Percentiles rank a stretch among this genome's conserved stretches.
Evolutionary conservation across 2,888 invertebrate species (phyloP).

Genomic region (Drosophila robusta): DNA sequence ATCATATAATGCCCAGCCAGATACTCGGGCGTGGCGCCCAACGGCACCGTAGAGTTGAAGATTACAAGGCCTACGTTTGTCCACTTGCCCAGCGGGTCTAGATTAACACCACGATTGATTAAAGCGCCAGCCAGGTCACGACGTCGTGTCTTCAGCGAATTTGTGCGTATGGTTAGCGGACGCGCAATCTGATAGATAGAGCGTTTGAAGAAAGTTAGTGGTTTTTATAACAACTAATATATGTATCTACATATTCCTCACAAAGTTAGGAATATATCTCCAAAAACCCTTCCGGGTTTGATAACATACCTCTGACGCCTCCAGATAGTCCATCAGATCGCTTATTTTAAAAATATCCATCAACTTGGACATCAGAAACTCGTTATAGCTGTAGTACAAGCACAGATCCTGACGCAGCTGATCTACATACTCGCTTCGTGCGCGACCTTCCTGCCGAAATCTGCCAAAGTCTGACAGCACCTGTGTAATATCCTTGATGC

Average conservation of each 20-base stretch:
- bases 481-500: slow-evolving; percentile 93
- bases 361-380: slow-evolving; percentile 95
- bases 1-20: slow-evolving; percentile 98
- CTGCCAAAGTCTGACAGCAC: slow-evolving; percentile 93
- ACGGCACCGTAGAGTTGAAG: slow-evolving; percentile 97
- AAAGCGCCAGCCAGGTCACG: slow-evolving; percentile 97
- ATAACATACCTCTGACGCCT: slow-evolving; percentile 93
- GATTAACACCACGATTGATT: slow-evolving; percentile 98
- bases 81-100: slow-evolving; percentile 99
- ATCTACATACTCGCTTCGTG: slow-evolving; percentile 92
- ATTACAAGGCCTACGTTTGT: slow-evolving; percentile 98
- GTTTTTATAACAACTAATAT: background rate
- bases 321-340: slow-evolving; percentile 96
- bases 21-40: slow-evolving; percentile 99
- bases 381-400: slow-evolving; percentile 98
- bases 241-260: background rate
- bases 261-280: background rate
- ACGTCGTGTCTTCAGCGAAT: slow-evolving; percentile 96
- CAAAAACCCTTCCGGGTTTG: background rate
- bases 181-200: slow-evolving; percentile 87
- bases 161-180: slow-evolving; percentile 97
- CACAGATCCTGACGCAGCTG: slow-evolving; percentile 94
- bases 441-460: slow-evolving; percentile 89
- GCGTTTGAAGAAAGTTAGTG: background rate
- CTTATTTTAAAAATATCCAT: slow-evolving; percentile 95